Evolutionary conservation across 2,797 vertebrate species (phyloP).

Genomic region (Crocidura indochinensis): DNA sequence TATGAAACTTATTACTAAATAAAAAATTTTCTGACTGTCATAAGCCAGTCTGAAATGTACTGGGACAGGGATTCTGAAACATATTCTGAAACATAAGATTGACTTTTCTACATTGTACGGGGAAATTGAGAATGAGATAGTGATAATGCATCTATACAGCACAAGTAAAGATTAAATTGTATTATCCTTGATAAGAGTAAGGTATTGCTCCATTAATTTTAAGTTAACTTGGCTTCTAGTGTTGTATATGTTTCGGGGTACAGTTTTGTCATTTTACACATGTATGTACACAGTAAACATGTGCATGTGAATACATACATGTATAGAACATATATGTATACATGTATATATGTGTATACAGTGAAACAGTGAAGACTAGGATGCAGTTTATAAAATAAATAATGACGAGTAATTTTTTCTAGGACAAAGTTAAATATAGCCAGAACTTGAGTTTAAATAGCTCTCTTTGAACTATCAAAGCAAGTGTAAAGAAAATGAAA

Average conservation of each 20-base stretch:
- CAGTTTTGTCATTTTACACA: neutral
- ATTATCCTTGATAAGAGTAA: neutral
- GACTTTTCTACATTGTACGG: neutral
- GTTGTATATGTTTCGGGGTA: neutral
- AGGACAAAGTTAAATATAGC: constrained; percentile 10
- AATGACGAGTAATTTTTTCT: neutral
- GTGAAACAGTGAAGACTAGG: neutral
- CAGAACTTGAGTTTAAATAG: constrained; percentile 33
- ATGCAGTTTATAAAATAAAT: neutral
- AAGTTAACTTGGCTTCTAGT: neutral
- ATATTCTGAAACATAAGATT: neutral
- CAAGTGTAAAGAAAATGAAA: constrained; percentile 55
- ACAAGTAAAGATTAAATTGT: neutral
- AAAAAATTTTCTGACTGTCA: neutral
- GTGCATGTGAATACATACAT: neutral
- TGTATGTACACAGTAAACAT: neutral
- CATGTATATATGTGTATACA: neutral
- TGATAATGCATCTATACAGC: neutral
- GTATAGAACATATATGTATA: too few relatives aligned
- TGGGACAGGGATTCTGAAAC: neutral
- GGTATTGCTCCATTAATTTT: neutral
- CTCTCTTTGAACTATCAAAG: neutral
- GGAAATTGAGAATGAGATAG: neutral
- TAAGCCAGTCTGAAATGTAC: neutral
- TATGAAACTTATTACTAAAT: neutral